phyloP scores from a whole-genome alignment of 2,888 invertebrate genomes.

The Empis livida region DNA sequence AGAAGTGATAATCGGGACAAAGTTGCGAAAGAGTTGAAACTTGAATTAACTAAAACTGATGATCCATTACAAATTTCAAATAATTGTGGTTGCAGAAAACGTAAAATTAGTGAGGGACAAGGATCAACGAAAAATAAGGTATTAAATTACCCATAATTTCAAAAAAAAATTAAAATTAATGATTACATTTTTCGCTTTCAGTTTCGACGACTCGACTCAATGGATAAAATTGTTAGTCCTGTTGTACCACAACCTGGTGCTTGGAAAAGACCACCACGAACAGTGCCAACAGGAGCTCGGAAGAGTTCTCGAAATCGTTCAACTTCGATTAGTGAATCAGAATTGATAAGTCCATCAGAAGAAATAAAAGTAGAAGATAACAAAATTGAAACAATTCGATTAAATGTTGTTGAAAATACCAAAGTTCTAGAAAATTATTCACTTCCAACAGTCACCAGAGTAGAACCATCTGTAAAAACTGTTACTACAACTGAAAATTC shows the following conservation, averaged over 20 bases:
- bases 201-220: conserved; percentile 53
- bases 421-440: too few relatives aligned
- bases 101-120: conserved; percentile 33
- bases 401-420: too few relatives aligned
- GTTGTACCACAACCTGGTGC: conserved; percentile 82
- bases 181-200: conserved; percentile 26
- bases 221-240: conserved; percentile 85
- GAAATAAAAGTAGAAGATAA: conserved; percentile 22
- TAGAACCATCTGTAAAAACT: too few relatives aligned
- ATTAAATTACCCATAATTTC: conserved; percentile 12
- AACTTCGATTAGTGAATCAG: conserved; percentile 39
- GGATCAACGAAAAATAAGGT: conserved; percentile 34
- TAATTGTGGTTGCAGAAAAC: conserved; percentile 19
- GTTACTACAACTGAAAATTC: too few relatives aligned
- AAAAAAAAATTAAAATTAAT: too few relatives aligned
- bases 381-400: not conserved
- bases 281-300: conserved; percentile 30
- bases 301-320: conserved; percentile 30
- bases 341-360: conserved; percentile 34
- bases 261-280: conserved; percentile 51
- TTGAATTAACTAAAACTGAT: not conserved
- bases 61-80: too few relatives aligned
- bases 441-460: too few relatives aligned
- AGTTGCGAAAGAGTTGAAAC: not conserved
- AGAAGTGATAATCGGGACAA: not conserved